phyloP scores from a whole-genome alignment of 2,888 invertebrate genomes.

The Therioaphis trifolii region DNA sequence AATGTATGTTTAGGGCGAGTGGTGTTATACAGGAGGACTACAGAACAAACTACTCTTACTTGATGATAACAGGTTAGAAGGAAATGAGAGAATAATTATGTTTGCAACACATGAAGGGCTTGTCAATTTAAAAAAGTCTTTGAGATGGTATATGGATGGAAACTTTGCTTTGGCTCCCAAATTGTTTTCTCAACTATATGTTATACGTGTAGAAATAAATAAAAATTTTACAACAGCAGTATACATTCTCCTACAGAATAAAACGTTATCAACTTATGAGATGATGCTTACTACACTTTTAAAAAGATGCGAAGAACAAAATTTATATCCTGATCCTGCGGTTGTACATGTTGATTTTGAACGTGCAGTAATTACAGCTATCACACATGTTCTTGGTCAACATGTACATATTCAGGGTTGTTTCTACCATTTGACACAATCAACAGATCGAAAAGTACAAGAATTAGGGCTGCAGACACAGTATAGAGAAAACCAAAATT shows the following conservation, averaged over 20 bases:
- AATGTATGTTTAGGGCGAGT: too few relatives aligned
- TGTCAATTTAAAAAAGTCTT: too few relatives aligned
- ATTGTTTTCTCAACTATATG: neutral
- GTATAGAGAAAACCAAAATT: neutral
- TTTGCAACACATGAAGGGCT: too few relatives aligned
- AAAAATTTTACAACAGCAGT: neutral
- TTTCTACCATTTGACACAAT: slow-evolving; percentile 3
- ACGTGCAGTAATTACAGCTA: neutral
- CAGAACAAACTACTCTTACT: too few relatives aligned
- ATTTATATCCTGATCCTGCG: neutral
- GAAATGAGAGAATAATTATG: too few relatives aligned
- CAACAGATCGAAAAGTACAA: neutral
- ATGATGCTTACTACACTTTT: neutral
- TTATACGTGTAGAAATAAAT: slow-evolving; percentile 1
- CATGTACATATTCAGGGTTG: neutral
- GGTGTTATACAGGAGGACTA: too few relatives aligned
- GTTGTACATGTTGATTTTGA: slow-evolving; percentile 15
- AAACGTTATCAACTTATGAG: neutral
- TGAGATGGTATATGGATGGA: too few relatives aligned
- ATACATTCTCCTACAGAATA: too few relatives aligned
- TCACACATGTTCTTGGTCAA: neutral
- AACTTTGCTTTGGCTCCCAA: neutral
- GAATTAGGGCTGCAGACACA: neutral
- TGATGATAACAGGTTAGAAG: too few relatives aligned
- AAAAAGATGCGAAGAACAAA: slow-evolving; percentile 1